A percentile compares a stretch with the other conserved stretches of the same genome.
These are phyloP conservation scores for Chloroclystis v-ata DNA, from an alignment of 2,888 invertebrate species.

Conservation along the genomic window DNA sequence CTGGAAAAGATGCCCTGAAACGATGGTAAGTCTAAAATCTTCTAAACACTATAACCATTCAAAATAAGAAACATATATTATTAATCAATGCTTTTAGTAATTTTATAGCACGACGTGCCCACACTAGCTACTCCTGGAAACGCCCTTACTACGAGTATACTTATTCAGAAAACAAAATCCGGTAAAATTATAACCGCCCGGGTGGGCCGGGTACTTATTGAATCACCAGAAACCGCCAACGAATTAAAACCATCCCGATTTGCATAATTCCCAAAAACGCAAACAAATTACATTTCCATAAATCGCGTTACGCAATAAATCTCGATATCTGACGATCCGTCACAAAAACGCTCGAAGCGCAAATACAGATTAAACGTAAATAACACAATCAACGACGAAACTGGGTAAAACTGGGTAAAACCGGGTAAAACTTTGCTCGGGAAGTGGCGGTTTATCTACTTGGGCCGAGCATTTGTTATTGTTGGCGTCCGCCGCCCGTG, in stretches of 20 bases:
- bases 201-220: no score
- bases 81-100: no score
- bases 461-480: slow-evolving; percentile 37
- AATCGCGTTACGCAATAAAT: slow-evolving; percentile 14
- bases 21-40: no score
- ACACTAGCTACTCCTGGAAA: no score
- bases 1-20: no score
- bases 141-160: no score
- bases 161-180: no score
- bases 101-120: no score
- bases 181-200: no score
- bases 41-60: no score
- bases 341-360: slow-evolving; percentile 11
- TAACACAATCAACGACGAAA: slow-evolving; percentile 31
- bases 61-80: no score
- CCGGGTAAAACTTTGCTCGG: slow-evolving; percentile 33
- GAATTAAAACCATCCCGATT: slow-evolving; percentile 1
- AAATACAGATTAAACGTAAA: slow-evolving; percentile 18
- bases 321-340: slow-evolving; percentile 12
- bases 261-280: slow-evolving; percentile 9
- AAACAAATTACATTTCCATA: slow-evolving; percentile 16
- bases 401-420: slow-evolving; percentile 18
- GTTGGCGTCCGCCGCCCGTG: slow-evolving; percentile 22
- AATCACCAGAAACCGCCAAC: no score
- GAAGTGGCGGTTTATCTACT: slow-evolving; percentile 34